These are phyloP conservation scores for Poeciliopsis turrubarensis DNA, from an alignment of 2,113 vertebrate genomes.

Conservation along the genomic window DNA sequence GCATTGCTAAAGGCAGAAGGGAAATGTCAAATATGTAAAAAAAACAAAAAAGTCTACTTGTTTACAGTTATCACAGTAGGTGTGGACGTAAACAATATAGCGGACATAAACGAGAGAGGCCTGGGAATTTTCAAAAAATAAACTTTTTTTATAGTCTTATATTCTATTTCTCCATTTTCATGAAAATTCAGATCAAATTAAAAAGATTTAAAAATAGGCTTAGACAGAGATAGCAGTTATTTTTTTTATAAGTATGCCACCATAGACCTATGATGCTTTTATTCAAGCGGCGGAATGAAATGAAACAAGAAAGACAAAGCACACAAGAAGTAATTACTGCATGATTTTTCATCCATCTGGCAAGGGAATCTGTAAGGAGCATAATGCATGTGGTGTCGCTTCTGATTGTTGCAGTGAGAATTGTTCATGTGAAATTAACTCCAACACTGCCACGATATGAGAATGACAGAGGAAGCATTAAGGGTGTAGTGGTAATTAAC, in stretches of 20 bases:
- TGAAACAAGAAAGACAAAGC: neutral
- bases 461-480: slow-evolving; percentile 45
- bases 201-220: neutral
- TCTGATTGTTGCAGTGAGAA: slow-evolving; percentile 50
- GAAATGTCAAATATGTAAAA: slow-evolving; percentile 34
- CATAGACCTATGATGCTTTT: slow-evolving; percentile 8
- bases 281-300: slow-evolving; percentile 15
- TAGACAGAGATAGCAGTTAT: neutral
- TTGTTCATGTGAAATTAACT: slow-evolving; percentile 52
- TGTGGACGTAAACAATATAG: slow-evolving; percentile 6
- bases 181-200: neutral
- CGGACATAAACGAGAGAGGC: neutral
- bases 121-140: too few species aligned
- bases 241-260: neutral
- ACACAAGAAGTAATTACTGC: slow-evolving; percentile 36
- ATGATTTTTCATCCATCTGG: slow-evolving; percentile 53
- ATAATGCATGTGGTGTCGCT: slow-evolving; percentile 23
- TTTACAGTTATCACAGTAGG: slow-evolving; percentile 1
- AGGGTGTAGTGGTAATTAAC: slow-evolving; percentile 58
- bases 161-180: too few species aligned
- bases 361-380: slow-evolving; percentile 29
- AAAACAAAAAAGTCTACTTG: neutral
- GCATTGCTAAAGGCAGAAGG: slow-evolving; percentile 16
- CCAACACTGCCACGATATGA: slow-evolving; percentile 35
- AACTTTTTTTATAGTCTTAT: too few species aligned